A percentile compares a stretch with the other conserved stretches of the same genome.
These are phyloP conservation scores for Bombus consobrinus DNA, from an alignment of 1,140 invertebrate species.

Conservation along the genomic window DNA sequence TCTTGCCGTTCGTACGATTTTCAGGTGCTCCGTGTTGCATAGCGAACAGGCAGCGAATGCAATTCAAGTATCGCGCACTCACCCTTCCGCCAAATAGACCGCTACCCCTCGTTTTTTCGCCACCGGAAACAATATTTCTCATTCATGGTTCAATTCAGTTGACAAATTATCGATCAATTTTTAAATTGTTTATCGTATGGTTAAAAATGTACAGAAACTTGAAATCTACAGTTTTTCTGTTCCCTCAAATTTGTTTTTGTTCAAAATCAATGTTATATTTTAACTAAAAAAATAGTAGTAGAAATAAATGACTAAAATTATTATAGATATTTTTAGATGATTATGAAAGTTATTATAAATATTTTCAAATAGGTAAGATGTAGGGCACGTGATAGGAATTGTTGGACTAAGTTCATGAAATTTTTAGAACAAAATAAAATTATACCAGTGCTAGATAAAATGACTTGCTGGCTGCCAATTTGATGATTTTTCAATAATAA, in stretches of 20 bases:
- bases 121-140: background rate
- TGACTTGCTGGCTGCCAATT: background rate
- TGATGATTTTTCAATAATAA: background rate
- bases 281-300: background rate
- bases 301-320: background rate
- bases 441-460: background rate
- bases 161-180: background rate
- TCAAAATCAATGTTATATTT: background rate
- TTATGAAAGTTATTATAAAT: background rate
- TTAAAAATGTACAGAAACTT: background rate
- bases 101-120: background rate
- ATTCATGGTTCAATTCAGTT: background rate
- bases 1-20: conserved; percentile 49
- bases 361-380: background rate
- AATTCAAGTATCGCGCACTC: conserved; percentile 29
- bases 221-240: background rate
- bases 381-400: too few species aligned
- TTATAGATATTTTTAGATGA: background rate
- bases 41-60: conserved; percentile 14
- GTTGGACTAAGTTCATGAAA: background rate
- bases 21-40: conserved; percentile 5
- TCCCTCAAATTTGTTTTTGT: background rate
- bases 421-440: background rate
- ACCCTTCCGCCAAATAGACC: background rate
- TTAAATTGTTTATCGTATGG: background rate